Conservation (phyloP, 1,140 invertebrate species). For the Drosophila punjabiensis region DNA sequence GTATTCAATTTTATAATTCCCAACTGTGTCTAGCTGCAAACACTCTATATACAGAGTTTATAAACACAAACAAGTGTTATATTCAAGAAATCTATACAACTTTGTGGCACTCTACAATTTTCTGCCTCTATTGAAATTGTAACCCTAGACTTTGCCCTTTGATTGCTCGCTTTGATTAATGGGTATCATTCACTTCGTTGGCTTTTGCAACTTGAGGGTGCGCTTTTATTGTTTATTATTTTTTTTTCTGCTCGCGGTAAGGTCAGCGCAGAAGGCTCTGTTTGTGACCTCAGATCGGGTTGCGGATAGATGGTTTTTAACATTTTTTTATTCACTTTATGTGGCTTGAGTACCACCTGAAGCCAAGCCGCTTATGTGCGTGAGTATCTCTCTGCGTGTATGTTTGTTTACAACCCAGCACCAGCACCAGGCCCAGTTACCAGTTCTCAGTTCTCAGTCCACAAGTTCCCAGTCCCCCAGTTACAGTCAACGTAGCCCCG, state of each 20-base stretch:
- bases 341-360: slow-evolving; percentile 5
- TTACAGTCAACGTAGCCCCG: not conserved
- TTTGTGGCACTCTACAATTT: not conserved
- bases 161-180: slow-evolving; percentile 13
- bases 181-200: slow-evolving; percentile 21
- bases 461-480: not conserved
- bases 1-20: not conserved
- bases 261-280: slow-evolving; percentile 18
- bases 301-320: slow-evolving; percentile 20
- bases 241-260: not conserved
- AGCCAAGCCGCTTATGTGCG: slow-evolving; percentile 12
- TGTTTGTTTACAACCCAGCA: slow-evolving; percentile 23
- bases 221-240: not conserved
- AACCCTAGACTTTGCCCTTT: slow-evolving; percentile 12
- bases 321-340: slow-evolving; percentile 16
- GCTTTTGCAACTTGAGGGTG: slow-evolving; percentile 1
- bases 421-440: not conserved
- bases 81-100: not conserved
- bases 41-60: too few species aligned
- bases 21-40: not conserved
- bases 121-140: slow-evolving; percentile 5
- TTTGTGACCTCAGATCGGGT: slow-evolving; percentile 19
- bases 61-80: not conserved
- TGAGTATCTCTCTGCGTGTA: slow-evolving; percentile 9
- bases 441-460: not conserved